Percentiles rank a stretch among this genome's conserved stretches.
phyloP scores from a whole-genome alignment of 1,140 invertebrate genomes.

The Theocolax elegans region DNA sequence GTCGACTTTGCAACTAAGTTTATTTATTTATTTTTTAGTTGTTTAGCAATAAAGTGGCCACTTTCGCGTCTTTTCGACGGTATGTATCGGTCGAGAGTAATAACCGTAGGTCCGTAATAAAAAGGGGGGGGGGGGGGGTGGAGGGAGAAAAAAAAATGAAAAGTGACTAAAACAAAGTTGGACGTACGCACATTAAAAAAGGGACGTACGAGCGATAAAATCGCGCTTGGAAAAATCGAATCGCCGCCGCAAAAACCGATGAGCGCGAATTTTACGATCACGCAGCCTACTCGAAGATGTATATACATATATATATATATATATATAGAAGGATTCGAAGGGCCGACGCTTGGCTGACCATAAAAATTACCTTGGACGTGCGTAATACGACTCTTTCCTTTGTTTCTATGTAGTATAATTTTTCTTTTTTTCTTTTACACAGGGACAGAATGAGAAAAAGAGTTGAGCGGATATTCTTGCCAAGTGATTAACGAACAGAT shows the following conservation, averaged over 20 bases:
- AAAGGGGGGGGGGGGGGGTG: too few species aligned
- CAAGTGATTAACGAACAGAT: too few species aligned
- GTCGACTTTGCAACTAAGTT: too few species aligned
- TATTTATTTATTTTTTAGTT: too few species aligned
- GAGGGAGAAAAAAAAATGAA: neutral
- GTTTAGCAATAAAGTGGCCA: too few species aligned
- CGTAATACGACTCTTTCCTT: neutral
- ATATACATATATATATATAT: too few species aligned
- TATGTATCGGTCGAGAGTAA: neutral
- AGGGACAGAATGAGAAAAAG: too few species aligned
- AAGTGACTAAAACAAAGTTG: neutral
- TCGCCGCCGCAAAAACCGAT: constrained; percentile 32
- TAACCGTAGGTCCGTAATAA: neutral
- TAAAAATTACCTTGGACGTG: constrained; percentile 22
- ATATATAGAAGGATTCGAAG: too few species aligned
- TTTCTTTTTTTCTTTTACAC: too few species aligned
- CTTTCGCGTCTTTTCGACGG: neutral
- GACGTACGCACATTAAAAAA: neutral
- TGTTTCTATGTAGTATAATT: too few species aligned
- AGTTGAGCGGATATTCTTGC: too few species aligned
- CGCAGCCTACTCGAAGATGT: neutral
- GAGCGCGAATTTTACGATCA: constrained; percentile 30
- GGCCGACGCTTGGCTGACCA: too few species aligned
- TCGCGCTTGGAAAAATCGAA: constrained; percentile 8
- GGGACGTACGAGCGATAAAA: neutral